Evolutionary conservation across 2,113 vertebrate genomes (phyloP), one percentile per base, ranked within the genome.

Genomic region (Pluvianellus socialis): DNA sequence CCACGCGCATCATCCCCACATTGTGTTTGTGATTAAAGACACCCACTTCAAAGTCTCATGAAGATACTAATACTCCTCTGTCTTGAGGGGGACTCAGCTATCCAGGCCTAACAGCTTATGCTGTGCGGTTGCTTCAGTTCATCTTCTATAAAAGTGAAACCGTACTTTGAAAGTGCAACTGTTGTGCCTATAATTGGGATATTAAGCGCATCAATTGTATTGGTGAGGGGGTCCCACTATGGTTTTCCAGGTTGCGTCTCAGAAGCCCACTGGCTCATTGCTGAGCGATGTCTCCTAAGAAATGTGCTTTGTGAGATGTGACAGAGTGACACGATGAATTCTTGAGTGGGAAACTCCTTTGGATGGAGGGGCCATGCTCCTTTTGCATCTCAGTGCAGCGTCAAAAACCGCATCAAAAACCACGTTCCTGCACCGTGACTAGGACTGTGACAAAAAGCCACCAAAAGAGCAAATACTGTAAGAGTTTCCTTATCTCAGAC

Each of bases 1-100:
- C 24, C 58, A 70, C 40, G 23, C 2, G 22, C 32, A 35, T 59
- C 45, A 10, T 58, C 30, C 26, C n/a, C 33, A 50, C 0, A 0
- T 3, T 42, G 6, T 59, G 20, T 33, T n/a, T 62, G n/a, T 68
- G 32, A 70, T 35, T 22, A 32, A 21, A 85, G 33, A 32, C 50
- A 77, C 10, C 12, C 52, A 12, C 32, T 63, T 52, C 30, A 58
- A 76, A 52, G 22, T 10, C 86, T 88, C 62, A 27, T 26, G 65
- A 42, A 33, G n/a, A n/a, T n/a, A 40, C 17, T 65, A 35, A 61
- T 4, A 4, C 42, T 56, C 49, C 11, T 6, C 14, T 42, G 14
- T 50, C 42, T 55, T 84, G 56, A 74, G 16, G 10, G 26, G 33
- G 5, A 20, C 58, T 22, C 22, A 9, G 44, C 20, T 58, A 22